Evolutionary conservation across 2,797 vertebrate species (phyloP).

Genomic region (Euthynnus affinis): DNA sequence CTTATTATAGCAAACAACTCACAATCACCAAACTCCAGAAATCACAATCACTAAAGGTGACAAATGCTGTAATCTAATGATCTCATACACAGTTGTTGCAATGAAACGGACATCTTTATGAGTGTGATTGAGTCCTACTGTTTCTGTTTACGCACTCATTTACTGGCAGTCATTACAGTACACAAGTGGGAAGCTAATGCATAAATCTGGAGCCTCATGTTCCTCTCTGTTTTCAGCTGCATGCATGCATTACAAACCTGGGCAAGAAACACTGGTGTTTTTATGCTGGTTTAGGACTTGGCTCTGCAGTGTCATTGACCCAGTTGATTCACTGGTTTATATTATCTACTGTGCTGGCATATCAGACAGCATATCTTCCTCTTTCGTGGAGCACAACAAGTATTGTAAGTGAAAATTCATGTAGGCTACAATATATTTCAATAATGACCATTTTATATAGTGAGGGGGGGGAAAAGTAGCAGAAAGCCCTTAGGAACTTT

Average conservation of each 20-base stretch:
- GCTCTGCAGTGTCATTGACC: conserved; percentile 18
- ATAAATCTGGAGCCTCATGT: background rate
- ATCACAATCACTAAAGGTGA: background rate
- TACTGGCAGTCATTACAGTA: background rate
- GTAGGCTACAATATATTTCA: background rate
- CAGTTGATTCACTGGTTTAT: conserved; percentile 2
- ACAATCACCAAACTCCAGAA: background rate
- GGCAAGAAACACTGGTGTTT: background rate
- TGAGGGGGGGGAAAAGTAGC: background rate
- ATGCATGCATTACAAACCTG: background rate
- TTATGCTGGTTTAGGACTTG: background rate
- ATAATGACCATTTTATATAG: background rate
- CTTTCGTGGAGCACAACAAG: background rate
- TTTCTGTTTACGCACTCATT: conserved; percentile 16
- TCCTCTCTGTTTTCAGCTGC: background rate
- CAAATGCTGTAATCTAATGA: conserved; percentile 5
- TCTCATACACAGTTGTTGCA: background rate
- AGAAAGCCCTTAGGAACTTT: background rate
- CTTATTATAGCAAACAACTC: conserved; percentile 8
- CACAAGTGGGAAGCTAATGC: background rate
- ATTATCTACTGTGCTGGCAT: background rate
- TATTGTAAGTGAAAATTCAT: conserved; percentile 6
- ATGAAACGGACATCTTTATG: conserved; percentile 13
- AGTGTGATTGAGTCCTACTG: background rate
- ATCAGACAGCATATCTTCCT: conserved; percentile 7